Evolutionary conservation across 2,113 vertebrate species (phyloP), one percentile per base, ranked within the genome.

Genomic region (Mus spicilegus): DNA sequence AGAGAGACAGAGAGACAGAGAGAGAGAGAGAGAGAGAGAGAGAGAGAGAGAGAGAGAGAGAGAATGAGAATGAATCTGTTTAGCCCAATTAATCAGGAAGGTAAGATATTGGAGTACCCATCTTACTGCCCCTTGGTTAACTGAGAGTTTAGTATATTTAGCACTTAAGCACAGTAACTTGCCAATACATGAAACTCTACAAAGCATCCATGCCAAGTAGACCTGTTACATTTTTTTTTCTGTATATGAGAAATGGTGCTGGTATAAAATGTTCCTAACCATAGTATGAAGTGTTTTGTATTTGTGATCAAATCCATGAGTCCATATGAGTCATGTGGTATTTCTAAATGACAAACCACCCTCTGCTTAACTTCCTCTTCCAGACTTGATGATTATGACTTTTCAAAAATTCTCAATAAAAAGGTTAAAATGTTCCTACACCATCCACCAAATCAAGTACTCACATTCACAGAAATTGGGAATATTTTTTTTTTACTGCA

Each of bases 381-480:
- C 54, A 36, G 11, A 3, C 69, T 93, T 93, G 19, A 33, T 78
- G 90, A 80, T 80, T 92, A 65, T 39, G 20, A 42, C 16, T 88
- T 69, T 94, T 78, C 7, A 69, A 46, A 86, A 61, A 1, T 75
- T 92, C 72, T 86, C 70, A 77, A 33, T n/a, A 93, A 96, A 95
- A 36, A 49, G 14, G 24, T 81, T 11, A 39, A 61, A 75, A 22
- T 84, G 65, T 12, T 80, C 11, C 85, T 94, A 81, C 0, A 0
- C 1, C 6, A 51, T 17, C 16, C 30, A 69, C 24, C 51, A 72
- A 19, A 82, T 16, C 20, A 91, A 63, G 78, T 12, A 80, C 3
- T 30, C 10, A 33, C 28, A 78, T 24, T 2, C 17, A 85, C 4
- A 86, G 10, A 70, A 46, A 90, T 69, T 69, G 14, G 17, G 28